Percentiles rank a stretch among this genome's conserved stretches.
phyloP scores from a whole-genome alignment of 37 sponge, comb jelly and placozoan species.

The Beroe ovata region DNA sequence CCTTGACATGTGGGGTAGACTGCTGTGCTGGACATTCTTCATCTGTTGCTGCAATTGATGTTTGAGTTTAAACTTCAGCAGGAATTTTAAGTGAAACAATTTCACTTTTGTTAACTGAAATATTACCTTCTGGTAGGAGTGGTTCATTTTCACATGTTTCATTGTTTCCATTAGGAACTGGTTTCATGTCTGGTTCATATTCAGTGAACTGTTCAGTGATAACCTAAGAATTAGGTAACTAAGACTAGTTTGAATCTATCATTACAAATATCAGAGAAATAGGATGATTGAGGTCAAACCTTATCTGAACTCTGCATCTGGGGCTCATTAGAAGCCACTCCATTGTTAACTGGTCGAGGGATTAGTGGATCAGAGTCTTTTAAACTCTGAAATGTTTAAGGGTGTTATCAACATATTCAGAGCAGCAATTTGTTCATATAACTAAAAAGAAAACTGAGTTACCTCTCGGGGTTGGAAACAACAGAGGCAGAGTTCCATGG shows the following conservation, averaged over 20 bases:
- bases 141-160: slow-evolving; percentile 8
- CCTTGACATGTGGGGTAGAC: slow-evolving; percentile 5
- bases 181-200: slow-evolving; percentile 58
- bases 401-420: too few species aligned
- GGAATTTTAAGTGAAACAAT: too few species aligned
- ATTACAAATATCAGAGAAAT: not conserved
- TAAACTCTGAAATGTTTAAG: slow-evolving; percentile 8
- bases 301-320: not conserved
- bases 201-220: slow-evolving; percentile 39
- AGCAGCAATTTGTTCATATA: too few species aligned
- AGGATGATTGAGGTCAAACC: not conserved
- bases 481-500: slow-evolving; percentile 50
- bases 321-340: not conserved
- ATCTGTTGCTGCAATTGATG: too few species aligned
- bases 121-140: not conserved
- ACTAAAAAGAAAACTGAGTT: too few species aligned
- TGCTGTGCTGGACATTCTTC: not conserved
- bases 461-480: slow-evolving; percentile 45
- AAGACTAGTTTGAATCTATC: too few species aligned
- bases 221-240: not conserved
- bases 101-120: not conserved
- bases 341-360: not conserved
- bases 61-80: too few species aligned
- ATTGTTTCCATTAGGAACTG: not conserved
- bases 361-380: slow-evolving; percentile 42